phyloP scores from a whole-genome alignment of 2,888 invertebrate species.

The Caenorhabditis sp. region DNA sequence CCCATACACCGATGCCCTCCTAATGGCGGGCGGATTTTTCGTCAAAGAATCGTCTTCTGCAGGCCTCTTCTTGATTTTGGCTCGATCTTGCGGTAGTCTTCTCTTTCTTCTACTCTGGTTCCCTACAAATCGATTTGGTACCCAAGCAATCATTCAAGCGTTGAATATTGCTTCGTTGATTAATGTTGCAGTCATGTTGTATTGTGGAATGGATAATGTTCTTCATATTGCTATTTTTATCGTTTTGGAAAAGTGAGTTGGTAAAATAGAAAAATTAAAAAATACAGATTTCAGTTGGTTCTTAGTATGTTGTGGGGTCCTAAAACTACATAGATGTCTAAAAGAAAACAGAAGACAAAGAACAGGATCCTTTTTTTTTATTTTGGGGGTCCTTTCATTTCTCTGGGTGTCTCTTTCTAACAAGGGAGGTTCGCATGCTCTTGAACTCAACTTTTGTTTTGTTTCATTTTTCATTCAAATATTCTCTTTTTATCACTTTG shows the following conservation, averaged over 20 bases:
- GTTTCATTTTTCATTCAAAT: no score
- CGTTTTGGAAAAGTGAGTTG: constrained; percentile 50
- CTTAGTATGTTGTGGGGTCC: no score
- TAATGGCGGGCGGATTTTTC: constrained; percentile 47
- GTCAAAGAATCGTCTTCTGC: constrained; percentile 47
- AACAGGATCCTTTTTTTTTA: no score
- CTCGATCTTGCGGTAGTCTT: constrained; percentile 51
- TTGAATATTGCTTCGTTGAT: constrained; percentile 42
- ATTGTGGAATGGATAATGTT: constrained; percentile 35
- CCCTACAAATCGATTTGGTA: constrained; percentile 47
- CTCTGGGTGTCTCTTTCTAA: no score
- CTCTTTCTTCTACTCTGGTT: constrained; percentile 50
- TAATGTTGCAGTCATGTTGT: constrained; percentile 37
- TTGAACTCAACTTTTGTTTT: no score
- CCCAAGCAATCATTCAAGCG: constrained; percentile 45
- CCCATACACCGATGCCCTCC: constrained; percentile 53
- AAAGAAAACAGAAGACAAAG: no score
- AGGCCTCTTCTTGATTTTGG: constrained; percentile 49
- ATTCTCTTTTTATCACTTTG: no score
- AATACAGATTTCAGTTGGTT: no score
- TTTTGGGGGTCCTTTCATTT: no score
- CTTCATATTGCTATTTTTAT: constrained; percentile 46
- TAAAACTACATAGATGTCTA: no score
- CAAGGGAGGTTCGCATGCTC: no score
- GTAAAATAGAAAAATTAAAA: no score